Evolutionary conservation across 2,797 vertebrate species (phyloP).

Genomic region (Lerista edwardsae): DNA sequence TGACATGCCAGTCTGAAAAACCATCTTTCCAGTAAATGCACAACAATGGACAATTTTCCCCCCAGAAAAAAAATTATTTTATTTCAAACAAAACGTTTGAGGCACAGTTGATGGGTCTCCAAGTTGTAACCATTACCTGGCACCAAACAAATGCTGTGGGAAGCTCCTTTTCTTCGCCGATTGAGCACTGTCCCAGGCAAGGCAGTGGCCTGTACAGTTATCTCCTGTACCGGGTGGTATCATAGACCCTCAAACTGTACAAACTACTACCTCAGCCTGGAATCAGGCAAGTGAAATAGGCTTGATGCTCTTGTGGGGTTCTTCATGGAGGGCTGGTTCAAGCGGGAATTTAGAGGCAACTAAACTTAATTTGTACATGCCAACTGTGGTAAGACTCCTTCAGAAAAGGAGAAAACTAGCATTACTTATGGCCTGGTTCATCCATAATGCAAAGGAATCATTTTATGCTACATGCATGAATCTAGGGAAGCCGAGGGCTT

Average conservation of each 20-base stretch:
- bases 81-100: neutral
- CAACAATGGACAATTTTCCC: neutral
- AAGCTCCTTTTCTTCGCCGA: constrained; percentile 48
- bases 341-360: constrained; percentile 25
- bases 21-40: neutral
- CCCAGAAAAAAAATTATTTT: accelerated
- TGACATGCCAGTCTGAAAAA: constrained; percentile 1
- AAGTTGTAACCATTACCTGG: constrained; percentile 67
- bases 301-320: constrained; percentile 59
- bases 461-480: no score
- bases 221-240: constrained; percentile 99
- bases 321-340: constrained; percentile 61
- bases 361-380: constrained; percentile 10
- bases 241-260: constrained; percentile 99
- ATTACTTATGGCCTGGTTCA: constrained; percentile 14
- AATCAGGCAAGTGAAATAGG: constrained; percentile 79
- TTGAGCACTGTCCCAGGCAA: constrained; percentile 91
- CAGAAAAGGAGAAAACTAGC: constrained; percentile 22
- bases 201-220: constrained; percentile 99
- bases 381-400: constrained; percentile 52
- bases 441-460: no score
- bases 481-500: no score
- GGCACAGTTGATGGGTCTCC: neutral
- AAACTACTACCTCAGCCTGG: constrained; percentile 99
- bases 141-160: constrained; percentile 54